These are phyloP conservation scores for Rhagium mordax DNA, from an alignment of 2,888 invertebrate species.

Conservation along the genomic window DNA sequence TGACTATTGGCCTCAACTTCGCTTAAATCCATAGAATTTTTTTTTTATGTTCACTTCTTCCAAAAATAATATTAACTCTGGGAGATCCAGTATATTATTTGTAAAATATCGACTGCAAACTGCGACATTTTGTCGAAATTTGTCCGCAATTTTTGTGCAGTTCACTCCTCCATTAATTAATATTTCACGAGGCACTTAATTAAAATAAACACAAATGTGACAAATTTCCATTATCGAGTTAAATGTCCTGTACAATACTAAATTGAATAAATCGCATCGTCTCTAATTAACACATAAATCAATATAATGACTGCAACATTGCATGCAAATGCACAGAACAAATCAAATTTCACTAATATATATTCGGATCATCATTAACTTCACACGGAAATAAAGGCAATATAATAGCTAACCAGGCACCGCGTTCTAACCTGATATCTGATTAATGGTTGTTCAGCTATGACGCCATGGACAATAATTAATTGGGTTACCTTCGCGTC, in stretches of 20 bases:
- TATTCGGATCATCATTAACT: conserved; percentile 41
- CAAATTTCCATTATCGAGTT: conserved; percentile 15
- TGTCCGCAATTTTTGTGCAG: too few relatives aligned
- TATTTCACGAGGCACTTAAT: neutral
- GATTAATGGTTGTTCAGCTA: conserved; percentile 27
- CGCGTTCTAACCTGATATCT: conserved; percentile 22
- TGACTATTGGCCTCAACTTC: too few relatives aligned
- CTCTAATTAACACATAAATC: conserved; percentile 37
- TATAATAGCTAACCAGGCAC: conserved; percentile 11
- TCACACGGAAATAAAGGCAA: conserved; percentile 21
- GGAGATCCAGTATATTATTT: too few relatives aligned
- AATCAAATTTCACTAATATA: conserved; percentile 46
- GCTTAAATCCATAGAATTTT: too few relatives aligned
- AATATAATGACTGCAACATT: conserved; percentile 16
- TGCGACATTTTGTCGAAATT: too few relatives aligned
- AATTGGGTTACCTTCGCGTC: conserved; percentile 50
- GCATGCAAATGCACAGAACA: conserved; percentile 27
- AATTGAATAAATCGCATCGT: conserved; percentile 27
- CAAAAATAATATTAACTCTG: too few relatives aligned
- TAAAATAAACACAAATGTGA: conserved; percentile 7
- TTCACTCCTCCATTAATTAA: too few relatives aligned
- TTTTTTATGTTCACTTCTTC: too few relatives aligned
- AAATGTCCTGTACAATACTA: neutral
- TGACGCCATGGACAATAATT: conserved; percentile 49
- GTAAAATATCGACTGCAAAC: too few relatives aligned